Conservation (phyloP, 2,888 invertebrate genomes). For the Monoplex corrugatus region DNA sequence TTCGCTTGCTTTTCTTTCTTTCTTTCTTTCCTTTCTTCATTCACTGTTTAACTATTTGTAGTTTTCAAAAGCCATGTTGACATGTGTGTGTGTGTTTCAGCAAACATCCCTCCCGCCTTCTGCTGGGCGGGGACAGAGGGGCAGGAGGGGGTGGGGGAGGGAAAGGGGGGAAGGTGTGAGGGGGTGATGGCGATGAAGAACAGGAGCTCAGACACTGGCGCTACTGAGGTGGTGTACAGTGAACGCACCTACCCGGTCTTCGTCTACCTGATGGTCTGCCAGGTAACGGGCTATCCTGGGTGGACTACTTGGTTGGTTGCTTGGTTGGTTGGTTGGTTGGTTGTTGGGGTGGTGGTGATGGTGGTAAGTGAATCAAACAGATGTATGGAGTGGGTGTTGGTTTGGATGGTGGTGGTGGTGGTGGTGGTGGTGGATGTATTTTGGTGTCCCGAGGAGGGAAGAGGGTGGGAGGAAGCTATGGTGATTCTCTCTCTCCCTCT, state of each 20-base stretch:
- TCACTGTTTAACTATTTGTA: too few species aligned
- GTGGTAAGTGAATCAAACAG: too few species aligned
- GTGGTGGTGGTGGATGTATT: too few species aligned
- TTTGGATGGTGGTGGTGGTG: too few species aligned
- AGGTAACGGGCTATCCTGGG: not conserved
- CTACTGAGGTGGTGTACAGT: conserved; percentile 3
- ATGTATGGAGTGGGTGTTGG: too few species aligned
- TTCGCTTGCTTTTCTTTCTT: too few species aligned
- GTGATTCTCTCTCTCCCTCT: too few species aligned
- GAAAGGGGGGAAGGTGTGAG: not conserved
- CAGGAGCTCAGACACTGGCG: not conserved
- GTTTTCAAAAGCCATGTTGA: too few species aligned
- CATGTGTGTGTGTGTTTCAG: not conserved
- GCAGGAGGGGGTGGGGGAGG: not conserved
- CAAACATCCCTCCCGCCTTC: not conserved
- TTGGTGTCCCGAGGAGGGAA: too few species aligned
- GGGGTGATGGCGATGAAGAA: not conserved
- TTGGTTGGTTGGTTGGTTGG: not conserved
- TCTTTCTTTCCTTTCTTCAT: too few species aligned
- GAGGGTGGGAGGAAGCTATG: too few species aligned
- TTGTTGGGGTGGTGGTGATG: too few species aligned
- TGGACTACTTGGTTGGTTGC: not conserved
- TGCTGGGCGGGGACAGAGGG: not conserved
- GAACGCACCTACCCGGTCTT: not conserved
- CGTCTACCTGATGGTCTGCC: conserved; percentile 38